Conservation (phyloP, 2,888 invertebrate species). For the Norana najaformis region DNA sequence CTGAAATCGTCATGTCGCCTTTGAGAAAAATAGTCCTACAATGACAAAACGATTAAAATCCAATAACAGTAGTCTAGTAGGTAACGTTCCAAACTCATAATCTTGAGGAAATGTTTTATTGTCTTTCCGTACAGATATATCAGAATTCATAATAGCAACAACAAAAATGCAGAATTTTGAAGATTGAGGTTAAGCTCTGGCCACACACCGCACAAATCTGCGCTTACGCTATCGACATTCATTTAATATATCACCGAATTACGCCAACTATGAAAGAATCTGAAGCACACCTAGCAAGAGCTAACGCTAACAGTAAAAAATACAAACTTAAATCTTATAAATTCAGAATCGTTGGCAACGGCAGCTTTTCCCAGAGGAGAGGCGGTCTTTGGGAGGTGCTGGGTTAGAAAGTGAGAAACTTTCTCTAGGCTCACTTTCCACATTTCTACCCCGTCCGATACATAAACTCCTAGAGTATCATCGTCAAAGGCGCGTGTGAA, state of each 20-base stretch:
- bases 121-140: not conserved
- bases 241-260: no score
- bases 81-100: not conserved
- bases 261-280: no score
- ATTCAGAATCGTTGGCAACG: not conserved
- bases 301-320: not conserved
- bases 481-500: constrained; percentile 16
- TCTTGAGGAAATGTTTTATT: not conserved
- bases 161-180: not conserved
- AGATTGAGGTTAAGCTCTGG: not conserved
- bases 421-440: not conserved
- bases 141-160: not conserved
- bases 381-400: constrained; percentile 15
- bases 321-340: constrained; percentile 13
- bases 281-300: no score
- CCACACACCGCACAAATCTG: not conserved
- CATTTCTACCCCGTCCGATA: not conserved
- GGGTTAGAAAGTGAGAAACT: not conserved
- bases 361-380: not conserved
- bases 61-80: not conserved
- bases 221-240: not conserved
- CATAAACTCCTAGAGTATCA: not conserved
- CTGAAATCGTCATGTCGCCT: not conserved
- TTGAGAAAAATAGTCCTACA: constrained; percentile 14
- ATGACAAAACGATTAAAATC: not conserved